Conservation (phyloP, 2,888 invertebrate species). For the Hirtodrosophila duncani region DNA sequence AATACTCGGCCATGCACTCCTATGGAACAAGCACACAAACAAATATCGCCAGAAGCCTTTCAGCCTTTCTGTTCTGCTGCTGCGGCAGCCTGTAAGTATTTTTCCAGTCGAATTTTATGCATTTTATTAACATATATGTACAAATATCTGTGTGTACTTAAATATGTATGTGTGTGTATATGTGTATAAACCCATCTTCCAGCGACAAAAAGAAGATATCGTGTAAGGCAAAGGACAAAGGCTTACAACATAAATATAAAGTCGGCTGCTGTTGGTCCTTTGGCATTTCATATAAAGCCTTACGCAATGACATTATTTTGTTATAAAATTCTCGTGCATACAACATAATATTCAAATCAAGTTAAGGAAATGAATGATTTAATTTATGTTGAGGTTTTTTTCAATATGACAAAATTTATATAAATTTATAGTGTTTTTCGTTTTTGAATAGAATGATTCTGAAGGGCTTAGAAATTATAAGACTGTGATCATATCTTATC, state of each 20-base stretch:
- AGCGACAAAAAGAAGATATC: too few relatives aligned
- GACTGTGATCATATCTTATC: too few relatives aligned
- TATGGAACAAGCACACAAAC: constrained; percentile 23
- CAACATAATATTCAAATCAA: constrained; percentile 32
- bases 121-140: constrained; percentile 31
- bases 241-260: constrained; percentile 30
- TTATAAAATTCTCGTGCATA: constrained; percentile 36
- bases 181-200: too few relatives aligned
- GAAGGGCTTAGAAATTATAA: too few relatives aligned
- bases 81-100: constrained; percentile 17
- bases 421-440: too few relatives aligned
- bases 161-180: too few relatives aligned
- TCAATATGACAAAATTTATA: too few relatives aligned
- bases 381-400: constrained; percentile 13
- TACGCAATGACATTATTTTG: constrained; percentile 31
- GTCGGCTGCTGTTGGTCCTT: constrained; percentile 7
- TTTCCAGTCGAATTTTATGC: constrained; percentile 28
- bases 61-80: too few relatives aligned
- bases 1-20: too few relatives aligned
- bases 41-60: too few relatives aligned
- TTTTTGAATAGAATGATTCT: too few relatives aligned
- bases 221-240: background rate
- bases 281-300: constrained; percentile 29
- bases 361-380: constrained; percentile 26
- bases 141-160: too few relatives aligned